A percentile compares a stretch with the other conserved stretches of the same genome.
Conservation (phyloP, 1,140 invertebrate genomes). For the Macrocentrus cingulum region DNA sequence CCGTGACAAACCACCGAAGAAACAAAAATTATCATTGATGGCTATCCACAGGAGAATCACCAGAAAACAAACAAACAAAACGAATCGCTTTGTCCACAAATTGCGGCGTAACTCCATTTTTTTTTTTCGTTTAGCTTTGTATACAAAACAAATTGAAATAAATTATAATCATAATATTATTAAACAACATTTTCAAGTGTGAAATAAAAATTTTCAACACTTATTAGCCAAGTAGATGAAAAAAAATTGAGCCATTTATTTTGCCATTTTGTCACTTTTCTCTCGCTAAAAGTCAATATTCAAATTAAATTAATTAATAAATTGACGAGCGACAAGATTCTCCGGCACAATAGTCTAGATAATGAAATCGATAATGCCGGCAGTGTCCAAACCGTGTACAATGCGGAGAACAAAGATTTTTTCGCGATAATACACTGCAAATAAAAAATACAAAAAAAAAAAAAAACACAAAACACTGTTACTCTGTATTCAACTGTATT, state of each 20-base stretch:
- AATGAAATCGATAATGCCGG: conserved; percentile 16
- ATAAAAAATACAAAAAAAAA: too few relatives aligned
- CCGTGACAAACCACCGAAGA: conserved; percentile 26
- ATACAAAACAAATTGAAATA: neutral
- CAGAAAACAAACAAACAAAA: conserved; percentile 24
- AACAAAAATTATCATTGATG: conserved; percentile 29
- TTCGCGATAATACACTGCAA: too few relatives aligned
- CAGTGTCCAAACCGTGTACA: neutral
- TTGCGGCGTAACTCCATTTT: conserved; percentile 31
- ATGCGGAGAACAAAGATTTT: conserved; percentile 1
- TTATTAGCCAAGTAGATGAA: too few relatives aligned
- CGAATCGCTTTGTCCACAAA: conserved; percentile 27
- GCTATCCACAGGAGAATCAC: conserved; percentile 26
- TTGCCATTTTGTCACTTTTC: neutral
- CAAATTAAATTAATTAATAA: neutral
- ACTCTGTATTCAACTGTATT: too few relatives aligned
- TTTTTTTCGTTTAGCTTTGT: neutral
- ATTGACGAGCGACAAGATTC: neutral
- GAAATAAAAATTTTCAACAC: too few relatives aligned
- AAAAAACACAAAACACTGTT: too few relatives aligned
- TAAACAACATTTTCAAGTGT: too few relatives aligned
- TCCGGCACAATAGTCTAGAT: neutral
- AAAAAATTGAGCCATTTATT: too few relatives aligned
- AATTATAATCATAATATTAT: neutral
- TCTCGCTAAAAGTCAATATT: neutral